Evolutionary conservation across 1,140 invertebrate genomes (phyloP).

Genomic region (Gonatopus flavifemur): DNA sequence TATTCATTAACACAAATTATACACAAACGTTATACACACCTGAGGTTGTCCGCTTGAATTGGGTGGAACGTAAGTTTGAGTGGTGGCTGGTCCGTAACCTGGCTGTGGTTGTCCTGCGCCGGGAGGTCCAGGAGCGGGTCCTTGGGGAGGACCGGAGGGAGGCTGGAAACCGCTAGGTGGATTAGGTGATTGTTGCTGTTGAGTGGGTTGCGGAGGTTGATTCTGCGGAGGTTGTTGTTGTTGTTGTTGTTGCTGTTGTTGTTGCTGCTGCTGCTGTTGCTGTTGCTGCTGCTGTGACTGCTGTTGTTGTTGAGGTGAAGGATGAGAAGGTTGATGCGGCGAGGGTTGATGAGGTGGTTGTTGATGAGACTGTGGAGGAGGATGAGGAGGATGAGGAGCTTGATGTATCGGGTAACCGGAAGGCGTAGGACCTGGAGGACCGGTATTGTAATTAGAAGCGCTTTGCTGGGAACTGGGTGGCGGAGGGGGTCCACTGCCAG

Average conservation of each 20-base stretch:
- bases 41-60: constrained; percentile 50
- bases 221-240: constrained; percentile 46
- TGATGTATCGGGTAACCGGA: constrained; percentile 46
- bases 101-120: constrained; percentile 43
- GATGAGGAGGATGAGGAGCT: constrained; percentile 40
- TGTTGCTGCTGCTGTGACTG: constrained; percentile 36
- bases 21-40: constrained; percentile 7
- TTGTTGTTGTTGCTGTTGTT: constrained; percentile 42
- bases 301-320: constrained; percentile 33
- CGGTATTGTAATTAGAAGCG: no score
- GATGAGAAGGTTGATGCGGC: constrained; percentile 27
- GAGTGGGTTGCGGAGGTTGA: constrained; percentile 21
- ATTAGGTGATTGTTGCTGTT: constrained; percentile 50
- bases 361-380: constrained; percentile 27
- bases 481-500: constrained; percentile 46
- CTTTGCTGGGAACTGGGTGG: constrained; percentile 16
- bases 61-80: constrained; percentile 54
- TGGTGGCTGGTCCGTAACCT: constrained; percentile 50
- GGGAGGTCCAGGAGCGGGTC: constrained; percentile 44
- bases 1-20: background rate
- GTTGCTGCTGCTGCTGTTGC: constrained; percentile 36
- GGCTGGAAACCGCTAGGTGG: constrained; percentile 54
- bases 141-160: constrained; percentile 51
- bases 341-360: constrained; percentile 27
- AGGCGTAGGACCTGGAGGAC: constrained; percentile 41